These are phyloP conservation scores for Gymnocheta viridis DNA, from an alignment of 2,888 invertebrate species.

Conservation along the genomic window DNA sequence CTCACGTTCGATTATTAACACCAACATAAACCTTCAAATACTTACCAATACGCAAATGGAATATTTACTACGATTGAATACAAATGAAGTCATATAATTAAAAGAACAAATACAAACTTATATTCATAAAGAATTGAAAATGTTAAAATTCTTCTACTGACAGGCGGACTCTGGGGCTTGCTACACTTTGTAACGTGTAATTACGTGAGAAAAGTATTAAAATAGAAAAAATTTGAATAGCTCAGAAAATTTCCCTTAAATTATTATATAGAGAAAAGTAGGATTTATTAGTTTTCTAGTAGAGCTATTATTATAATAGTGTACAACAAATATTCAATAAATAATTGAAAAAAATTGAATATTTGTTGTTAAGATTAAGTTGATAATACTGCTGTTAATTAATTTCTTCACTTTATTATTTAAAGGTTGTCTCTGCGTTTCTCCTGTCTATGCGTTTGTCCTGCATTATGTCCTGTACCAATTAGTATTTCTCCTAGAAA, in stretches of 20 bases:
- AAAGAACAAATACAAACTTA: neutral
- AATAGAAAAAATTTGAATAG: neutral
- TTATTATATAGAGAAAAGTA: neutral
- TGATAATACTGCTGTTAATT: too few species aligned
- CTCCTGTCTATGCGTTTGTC: too few species aligned
- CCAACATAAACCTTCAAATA: constrained; percentile 2
- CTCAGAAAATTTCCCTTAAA: neutral
- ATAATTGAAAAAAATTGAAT: too few species aligned
- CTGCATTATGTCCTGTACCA: too few species aligned
- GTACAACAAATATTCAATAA: too few species aligned
- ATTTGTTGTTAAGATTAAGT: too few species aligned
- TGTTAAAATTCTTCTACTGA: neutral
- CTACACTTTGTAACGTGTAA: neutral
- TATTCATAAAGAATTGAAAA: constrained; percentile 14
- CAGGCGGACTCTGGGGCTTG: constrained; percentile 13
- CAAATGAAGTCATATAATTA: neutral
- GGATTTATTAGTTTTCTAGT: too few species aligned
- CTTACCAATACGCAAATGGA: neutral
- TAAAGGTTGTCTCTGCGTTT: too few species aligned
- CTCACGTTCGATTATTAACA: constrained; percentile 61
- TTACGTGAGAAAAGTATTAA: neutral
- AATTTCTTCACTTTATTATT: too few species aligned
- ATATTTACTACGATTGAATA: constrained; percentile 11
- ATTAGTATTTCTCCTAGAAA: too few species aligned
- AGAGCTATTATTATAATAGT: too few species aligned